These are phyloP conservation scores for Pasiphila rectangulata DNA, from an alignment of 2,888 invertebrate genomes.

Conservation along the genomic window DNA sequence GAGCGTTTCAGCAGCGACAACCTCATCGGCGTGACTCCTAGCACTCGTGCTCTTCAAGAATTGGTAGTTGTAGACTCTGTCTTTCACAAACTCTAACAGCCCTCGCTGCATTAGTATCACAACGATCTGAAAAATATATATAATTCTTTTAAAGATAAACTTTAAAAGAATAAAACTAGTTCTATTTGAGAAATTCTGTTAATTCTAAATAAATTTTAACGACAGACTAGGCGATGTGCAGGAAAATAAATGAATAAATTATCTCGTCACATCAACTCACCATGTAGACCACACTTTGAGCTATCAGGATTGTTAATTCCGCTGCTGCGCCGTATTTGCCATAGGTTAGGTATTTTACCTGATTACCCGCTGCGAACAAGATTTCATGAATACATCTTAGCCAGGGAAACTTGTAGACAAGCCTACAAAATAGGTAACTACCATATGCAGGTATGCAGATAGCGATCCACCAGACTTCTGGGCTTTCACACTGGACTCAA, in stretches of 20 bases:
- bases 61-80: slow-evolving; percentile 36
- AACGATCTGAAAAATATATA: slow-evolving; percentile 37
- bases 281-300: slow-evolving; percentile 50
- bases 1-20: slow-evolving; percentile 48
- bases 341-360: slow-evolving; percentile 43
- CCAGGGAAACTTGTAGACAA: too few relatives aligned
- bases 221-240: too few relatives aligned
- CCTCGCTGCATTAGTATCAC: slow-evolving; percentile 52
- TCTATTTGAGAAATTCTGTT: too few relatives aligned
- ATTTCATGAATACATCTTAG: too few relatives aligned
- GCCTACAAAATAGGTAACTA: too few relatives aligned
- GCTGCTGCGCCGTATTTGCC: slow-evolving; percentile 36
- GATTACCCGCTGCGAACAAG: slow-evolving; percentile 41
- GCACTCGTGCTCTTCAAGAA: slow-evolving; percentile 32
- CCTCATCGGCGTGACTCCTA: slow-evolving; percentile 34
- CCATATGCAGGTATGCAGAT: too few relatives aligned
- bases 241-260: background rate
- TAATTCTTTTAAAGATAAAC: background rate
- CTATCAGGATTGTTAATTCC: slow-evolving; percentile 37
- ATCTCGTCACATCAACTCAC: too few relatives aligned
- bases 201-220: too few relatives aligned
- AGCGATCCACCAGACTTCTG: too few relatives aligned
- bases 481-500: too few relatives aligned
- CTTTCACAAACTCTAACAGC: slow-evolving; percentile 38
- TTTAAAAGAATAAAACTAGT: too few relatives aligned